Evolutionary conservation across 2,797 vertebrate genomes (phyloP).

Genomic region (Siniperca obscura): DNA sequence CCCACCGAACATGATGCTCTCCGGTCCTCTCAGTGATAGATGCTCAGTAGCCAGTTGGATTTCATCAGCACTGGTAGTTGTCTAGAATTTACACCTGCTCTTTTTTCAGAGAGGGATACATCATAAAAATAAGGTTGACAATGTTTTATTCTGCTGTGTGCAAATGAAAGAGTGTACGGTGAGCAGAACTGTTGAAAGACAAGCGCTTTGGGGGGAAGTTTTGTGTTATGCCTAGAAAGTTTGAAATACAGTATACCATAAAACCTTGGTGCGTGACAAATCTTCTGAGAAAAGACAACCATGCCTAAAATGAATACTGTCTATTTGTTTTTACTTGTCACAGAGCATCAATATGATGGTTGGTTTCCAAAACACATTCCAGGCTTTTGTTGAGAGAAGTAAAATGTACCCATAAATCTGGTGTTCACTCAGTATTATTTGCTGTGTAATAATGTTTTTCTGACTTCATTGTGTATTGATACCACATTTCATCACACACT

Average conservation of each 20-base stretch:
- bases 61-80: conserved; percentile 15
- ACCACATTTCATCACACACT: conserved; percentile 10
- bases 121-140: conserved; percentile 27
- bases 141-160: conserved; percentile 25
- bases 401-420: conserved; percentile 32
- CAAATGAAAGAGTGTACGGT: conserved; percentile 2
- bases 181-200: conserved; percentile 19
- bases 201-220: conserved; percentile 8
- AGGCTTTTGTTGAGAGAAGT: conserved; percentile 14
- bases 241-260: conserved; percentile 26
- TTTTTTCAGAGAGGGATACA: background rate
- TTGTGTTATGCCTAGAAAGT: conserved; percentile 29
- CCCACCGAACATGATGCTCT: background rate
- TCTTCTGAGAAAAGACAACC: conserved; percentile 24
- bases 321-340: conserved; percentile 49
- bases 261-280: conserved; percentile 19
- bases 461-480: background rate
- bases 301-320: conserved; percentile 29
- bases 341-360: conserved; percentile 17
- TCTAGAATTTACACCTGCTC: conserved; percentile 12
- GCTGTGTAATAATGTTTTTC: conserved; percentile 13
- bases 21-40: conserved; percentile 23
- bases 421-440: conserved; percentile 13
- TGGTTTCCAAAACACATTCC: conserved; percentile 15
- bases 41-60: conserved; percentile 36